phyloP scores from a whole-genome alignment of 2,113 vertebrate genomes.

The Oreocharis arfaki region DNA sequence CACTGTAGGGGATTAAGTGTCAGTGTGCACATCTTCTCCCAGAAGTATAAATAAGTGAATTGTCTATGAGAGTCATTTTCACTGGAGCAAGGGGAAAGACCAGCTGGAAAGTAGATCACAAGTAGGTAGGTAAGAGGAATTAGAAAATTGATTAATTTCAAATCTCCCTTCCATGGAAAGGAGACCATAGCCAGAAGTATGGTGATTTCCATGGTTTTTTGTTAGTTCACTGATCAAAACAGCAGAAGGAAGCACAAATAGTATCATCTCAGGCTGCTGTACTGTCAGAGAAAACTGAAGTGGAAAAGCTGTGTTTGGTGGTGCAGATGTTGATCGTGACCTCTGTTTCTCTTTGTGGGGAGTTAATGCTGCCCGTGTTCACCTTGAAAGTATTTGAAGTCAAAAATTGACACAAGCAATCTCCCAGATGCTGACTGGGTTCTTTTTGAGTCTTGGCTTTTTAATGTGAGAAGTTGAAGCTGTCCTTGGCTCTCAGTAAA shows the following conservation, averaged over 20 bases:
- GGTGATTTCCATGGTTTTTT: not conserved
- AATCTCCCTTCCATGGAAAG: not conserved
- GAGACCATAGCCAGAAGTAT: not conserved
- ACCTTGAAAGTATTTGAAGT: not conserved
- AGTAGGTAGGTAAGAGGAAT: not conserved
- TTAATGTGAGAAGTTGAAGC: not conserved
- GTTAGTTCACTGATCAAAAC: not conserved
- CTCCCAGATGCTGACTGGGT: not conserved
- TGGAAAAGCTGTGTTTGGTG: not conserved
- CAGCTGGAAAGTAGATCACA: not conserved
- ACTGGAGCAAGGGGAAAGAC: not conserved
- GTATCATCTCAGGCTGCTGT: not conserved
- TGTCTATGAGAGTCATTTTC: not conserved
- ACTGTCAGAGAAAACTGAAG: not conserved
- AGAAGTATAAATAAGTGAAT: not conserved
- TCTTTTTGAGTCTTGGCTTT: not conserved
- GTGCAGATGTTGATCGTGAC: not conserved
- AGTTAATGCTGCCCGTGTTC: not conserved
- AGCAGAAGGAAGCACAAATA: not conserved
- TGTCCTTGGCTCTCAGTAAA: not conserved
- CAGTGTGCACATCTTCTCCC: not conserved
- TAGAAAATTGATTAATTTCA: not conserved
- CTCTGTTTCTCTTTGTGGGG: not conserved
- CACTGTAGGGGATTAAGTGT: not conserved
- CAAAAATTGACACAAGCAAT: not conserved